Evolutionary conservation across 2,797 vertebrate genomes (phyloP), one percentile per base, ranked within the genome.

Genomic region (Antrozous pallidus): DNA sequence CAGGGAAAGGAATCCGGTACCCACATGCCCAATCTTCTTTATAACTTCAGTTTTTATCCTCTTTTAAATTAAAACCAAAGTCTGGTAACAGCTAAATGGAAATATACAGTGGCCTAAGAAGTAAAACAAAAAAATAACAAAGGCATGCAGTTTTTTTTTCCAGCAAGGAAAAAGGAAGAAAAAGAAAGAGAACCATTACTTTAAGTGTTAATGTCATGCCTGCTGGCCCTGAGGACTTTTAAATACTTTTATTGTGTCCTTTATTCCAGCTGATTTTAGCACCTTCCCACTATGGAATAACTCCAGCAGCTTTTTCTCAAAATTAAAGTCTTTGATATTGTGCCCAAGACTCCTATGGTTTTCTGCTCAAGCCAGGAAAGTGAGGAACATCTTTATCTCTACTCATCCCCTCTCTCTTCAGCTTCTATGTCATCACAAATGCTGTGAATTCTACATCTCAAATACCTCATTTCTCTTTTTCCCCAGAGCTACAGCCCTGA

Each of bases 1-100:
- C 82, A 79, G 94, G 96, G 96, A 97, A 93, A 97, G 97, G 96
- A 97, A 95, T 97, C 96, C 95, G 95, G 93, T 83, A 75, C 96
- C 95, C 95, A 96, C 90, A 95, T 36, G 82, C 82, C 88, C 82
- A 89, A 82, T 85, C 54, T 77, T 94, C 85, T 82, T 95, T 65
- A 70, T 94, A 92, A 96, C 95, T 88, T 94, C 58, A 88, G 82
- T 47, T 61, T 88, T n/a, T 28, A 77, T 24, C 49, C 80, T 51
- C 56, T 95, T 95, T 93, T 95, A 90, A 95, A 94, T 95, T 88
- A 95, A 95, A 97, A 93, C 88, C 86, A 61, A 96, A 95, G 78
- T 80, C 82, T 95, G 90, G 91, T 96, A 97, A 94, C 90, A 78
- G 88, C n/a, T 71, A 94, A 77, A 86, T 78, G 71, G 85, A 95